Evolutionary conservation across 2,888 invertebrate species (phyloP).

Genomic region (Leptarthrus brevirostris): DNA sequence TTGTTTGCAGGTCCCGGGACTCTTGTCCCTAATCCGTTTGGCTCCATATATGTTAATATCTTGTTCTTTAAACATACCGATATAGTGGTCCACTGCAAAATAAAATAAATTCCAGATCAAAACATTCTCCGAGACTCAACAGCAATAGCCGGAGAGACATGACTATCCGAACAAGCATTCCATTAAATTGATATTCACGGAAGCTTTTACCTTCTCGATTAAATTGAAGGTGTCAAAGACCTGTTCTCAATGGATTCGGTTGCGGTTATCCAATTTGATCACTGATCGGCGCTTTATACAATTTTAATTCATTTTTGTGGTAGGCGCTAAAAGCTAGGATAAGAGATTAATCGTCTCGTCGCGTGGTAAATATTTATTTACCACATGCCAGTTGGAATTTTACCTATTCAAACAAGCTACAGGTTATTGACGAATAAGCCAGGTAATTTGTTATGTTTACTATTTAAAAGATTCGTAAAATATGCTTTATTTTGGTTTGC

Average conservation of each 20-base stretch:
- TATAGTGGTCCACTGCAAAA: not conserved
- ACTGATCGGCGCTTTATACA: not conserved
- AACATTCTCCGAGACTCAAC: not conserved
- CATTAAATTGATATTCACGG: constrained; percentile 27
- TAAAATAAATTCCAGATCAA: not conserved
- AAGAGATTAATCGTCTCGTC: not conserved
- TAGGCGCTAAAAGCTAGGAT: not conserved
- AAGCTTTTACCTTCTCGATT: constrained; percentile 24
- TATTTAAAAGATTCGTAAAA: too few species aligned
- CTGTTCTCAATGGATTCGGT: not conserved
- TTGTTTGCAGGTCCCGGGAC: too few species aligned
- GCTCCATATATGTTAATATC: not conserved
- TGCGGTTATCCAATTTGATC: not conserved
- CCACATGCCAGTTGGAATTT: not conserved
- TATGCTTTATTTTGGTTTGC: too few species aligned
- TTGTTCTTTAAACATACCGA: too few species aligned
- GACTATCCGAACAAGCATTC: too few species aligned
- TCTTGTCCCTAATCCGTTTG: not conserved
- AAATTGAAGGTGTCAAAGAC: constrained; percentile 29
- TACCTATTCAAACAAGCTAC: not conserved
- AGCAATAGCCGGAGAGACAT: too few species aligned
- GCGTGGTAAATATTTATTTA: not conserved
- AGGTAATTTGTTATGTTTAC: too few species aligned
- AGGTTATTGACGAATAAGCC: too few species aligned
- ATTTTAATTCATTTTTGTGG: not conserved